phyloP scores from a whole-genome alignment of 2,113 vertebrate species.

The Scomber japonicus region DNA sequence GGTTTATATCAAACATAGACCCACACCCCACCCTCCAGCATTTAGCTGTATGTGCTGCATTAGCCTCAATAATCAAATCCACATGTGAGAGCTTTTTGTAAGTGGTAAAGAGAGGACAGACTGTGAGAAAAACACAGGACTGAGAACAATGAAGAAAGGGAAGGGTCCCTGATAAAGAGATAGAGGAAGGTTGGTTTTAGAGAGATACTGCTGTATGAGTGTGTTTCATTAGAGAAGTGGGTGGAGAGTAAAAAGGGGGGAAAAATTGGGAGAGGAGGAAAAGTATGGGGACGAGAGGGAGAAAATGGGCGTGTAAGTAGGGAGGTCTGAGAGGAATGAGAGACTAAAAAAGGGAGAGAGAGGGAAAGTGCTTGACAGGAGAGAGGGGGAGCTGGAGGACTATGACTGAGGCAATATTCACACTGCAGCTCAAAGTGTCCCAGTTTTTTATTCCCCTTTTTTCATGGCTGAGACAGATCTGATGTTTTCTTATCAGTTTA shows the following conservation, averaged over 20 bases:
- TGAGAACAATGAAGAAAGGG: slow-evolving; percentile 45
- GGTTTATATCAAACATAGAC: slow-evolving; percentile 57
- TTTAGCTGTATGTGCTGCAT: slow-evolving; percentile 59
- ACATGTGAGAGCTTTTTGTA: slow-evolving; percentile 65
- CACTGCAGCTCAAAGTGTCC: slow-evolving; percentile 49
- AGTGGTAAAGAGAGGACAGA: slow-evolving; percentile 45
- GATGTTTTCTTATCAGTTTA: slow-evolving; percentile 37
- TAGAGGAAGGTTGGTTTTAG: slow-evolving; percentile 50
- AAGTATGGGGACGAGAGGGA: slow-evolving; percentile 23
- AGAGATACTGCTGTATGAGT: slow-evolving; percentile 59
- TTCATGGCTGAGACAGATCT: slow-evolving; percentile 24
- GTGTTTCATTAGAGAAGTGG: slow-evolving; percentile 59
- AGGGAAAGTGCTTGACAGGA: slow-evolving; percentile 55
- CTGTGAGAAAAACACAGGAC: slow-evolving; percentile 37
- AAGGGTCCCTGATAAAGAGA: slow-evolving; percentile 65
- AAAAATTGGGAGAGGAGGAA: slow-evolving; percentile 35
- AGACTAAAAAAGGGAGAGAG: slow-evolving; percentile 18
- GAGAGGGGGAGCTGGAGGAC: slow-evolving; percentile 80
- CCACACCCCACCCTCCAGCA: slow-evolving; percentile 54
- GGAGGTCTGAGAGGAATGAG: slow-evolving; percentile 35
- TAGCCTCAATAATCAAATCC: slow-evolving; percentile 76
- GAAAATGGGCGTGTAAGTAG: slow-evolving; percentile 40
- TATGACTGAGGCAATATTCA: slow-evolving; percentile 55
- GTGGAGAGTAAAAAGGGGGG: slow-evolving; percentile 37
- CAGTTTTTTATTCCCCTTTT: slow-evolving; percentile 50